phyloP scores from a whole-genome alignment of 2,797 vertebrate genomes.

The Eulemur albifrons region DNA sequence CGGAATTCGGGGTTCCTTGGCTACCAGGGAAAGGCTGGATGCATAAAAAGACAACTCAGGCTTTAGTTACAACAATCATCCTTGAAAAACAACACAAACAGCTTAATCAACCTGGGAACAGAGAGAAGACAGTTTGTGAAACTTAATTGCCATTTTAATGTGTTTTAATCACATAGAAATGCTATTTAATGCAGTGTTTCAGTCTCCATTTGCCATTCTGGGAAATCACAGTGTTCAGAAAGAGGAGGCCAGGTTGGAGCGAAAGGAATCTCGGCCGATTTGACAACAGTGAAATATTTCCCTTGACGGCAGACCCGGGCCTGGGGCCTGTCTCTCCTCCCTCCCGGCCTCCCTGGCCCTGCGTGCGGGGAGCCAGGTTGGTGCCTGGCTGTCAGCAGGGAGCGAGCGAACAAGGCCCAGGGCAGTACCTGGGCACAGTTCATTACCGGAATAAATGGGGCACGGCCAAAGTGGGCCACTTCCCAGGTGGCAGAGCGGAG shows the following conservation, averaged over 20 bases:
- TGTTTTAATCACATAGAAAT: slow-evolving; percentile 79
- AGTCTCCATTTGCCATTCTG: slow-evolving; percentile 64
- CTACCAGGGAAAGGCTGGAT: background rate
- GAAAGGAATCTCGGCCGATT: background rate
- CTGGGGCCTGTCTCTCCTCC: background rate
- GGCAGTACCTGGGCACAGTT: background rate
- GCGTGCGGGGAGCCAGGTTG: background rate
- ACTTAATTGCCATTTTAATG: slow-evolving; percentile 83
- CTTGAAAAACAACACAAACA: slow-evolving; percentile 60
- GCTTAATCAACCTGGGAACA: slow-evolving; percentile 81
- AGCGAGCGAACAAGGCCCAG: background rate
- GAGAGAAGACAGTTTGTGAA: slow-evolving; percentile 80
- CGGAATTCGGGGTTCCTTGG: background rate
- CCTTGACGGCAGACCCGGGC: background rate
- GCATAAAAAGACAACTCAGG: background rate
- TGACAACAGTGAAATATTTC: background rate
- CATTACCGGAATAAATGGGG: background rate
- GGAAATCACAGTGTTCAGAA: background rate
- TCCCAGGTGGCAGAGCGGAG: background rate
- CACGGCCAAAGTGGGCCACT: background rate
- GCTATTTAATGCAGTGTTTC: slow-evolving; percentile 80
- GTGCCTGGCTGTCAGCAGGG: background rate
- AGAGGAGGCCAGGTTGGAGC: background rate
- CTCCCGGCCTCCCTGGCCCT: accelerated
- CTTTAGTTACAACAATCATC: slow-evolving; percentile 52